phyloP scores from a whole-genome alignment of 2,797 vertebrate species.

The Aplochiton taeniatus region DNA sequence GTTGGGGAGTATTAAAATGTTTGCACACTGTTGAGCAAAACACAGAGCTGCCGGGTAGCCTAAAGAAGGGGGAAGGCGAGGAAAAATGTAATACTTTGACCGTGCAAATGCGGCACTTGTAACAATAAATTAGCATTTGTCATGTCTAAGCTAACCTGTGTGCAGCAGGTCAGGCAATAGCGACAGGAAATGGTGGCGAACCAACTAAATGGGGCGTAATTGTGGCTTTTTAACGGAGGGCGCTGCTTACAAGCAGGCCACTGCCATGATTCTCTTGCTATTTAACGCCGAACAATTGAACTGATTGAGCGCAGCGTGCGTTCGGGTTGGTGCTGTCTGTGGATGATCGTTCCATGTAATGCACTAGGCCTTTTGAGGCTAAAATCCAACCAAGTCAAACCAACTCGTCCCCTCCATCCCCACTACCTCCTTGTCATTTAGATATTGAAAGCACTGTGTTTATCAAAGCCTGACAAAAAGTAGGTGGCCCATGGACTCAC shows the following conservation, averaged over 20 bases:
- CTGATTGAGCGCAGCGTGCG: constrained; percentile 34
- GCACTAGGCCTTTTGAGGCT: too few species aligned
- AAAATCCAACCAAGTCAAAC: too few species aligned
- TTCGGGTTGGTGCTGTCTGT: background rate
- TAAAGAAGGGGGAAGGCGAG: background rate
- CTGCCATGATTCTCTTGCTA: constrained; percentile 50
- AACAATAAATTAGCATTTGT: constrained; percentile 30
- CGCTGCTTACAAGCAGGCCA: constrained; percentile 27
- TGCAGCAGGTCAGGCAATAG: constrained; percentile 35
- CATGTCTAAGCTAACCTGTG: constrained; percentile 37
- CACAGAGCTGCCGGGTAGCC: constrained; percentile 12
- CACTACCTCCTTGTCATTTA: too few species aligned
- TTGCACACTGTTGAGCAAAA: constrained; percentile 38
- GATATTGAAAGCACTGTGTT: too few species aligned
- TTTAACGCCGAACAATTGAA: constrained; percentile 35
- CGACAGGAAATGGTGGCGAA: constrained; percentile 45
- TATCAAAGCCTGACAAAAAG: too few species aligned
- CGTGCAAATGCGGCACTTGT: constrained; percentile 16
- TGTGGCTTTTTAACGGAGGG: constrained; percentile 47
- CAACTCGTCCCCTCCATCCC: too few species aligned
- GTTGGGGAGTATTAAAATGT: constrained; percentile 30
- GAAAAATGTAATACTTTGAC: constrained; percentile 13
- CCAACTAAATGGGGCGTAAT: constrained; percentile 47
- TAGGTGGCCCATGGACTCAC: too few species aligned
- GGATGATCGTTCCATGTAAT: too few species aligned